phyloP scores from a whole-genome alignment of 2,113 vertebrate species.

The Garra rufa region DNA sequence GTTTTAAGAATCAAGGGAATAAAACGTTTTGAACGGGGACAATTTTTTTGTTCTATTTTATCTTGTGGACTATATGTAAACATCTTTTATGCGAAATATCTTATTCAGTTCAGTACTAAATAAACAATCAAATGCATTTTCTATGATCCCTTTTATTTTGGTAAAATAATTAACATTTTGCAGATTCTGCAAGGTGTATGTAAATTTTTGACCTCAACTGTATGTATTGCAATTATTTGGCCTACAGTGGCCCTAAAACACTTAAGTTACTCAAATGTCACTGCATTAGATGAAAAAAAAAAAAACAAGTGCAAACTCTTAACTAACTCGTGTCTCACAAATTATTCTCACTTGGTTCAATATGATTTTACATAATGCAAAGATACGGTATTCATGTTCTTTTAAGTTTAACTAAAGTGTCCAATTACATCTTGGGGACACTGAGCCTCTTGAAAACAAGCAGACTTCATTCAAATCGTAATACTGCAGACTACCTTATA shows the following conservation, averaged over 20 bases:
- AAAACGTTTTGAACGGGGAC: too few species aligned
- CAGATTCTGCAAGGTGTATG: too few species aligned
- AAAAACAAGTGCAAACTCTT: background rate
- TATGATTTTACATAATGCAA: background rate
- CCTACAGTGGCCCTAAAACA: background rate
- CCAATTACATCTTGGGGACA: constrained; percentile 1
- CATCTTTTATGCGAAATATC: too few species aligned
- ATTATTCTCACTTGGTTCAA: background rate
- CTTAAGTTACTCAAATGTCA: too few species aligned
- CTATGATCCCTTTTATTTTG: too few species aligned
- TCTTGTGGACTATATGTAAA: too few species aligned
- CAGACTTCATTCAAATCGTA: background rate
- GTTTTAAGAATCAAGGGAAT: too few species aligned
- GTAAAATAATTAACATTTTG: too few species aligned
- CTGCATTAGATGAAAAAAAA: background rate
- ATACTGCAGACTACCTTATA: constrained; percentile 93
- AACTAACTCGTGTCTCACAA: background rate
- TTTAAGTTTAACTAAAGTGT: background rate
- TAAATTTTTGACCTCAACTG: too few species aligned
- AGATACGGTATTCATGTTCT: background rate
- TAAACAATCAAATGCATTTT: too few species aligned
- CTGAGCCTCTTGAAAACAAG: constrained; percentile 19
- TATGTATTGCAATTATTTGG: constrained; percentile 12
- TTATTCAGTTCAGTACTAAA: too few species aligned
- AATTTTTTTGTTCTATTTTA: too few species aligned